A percentile compares a stretch with the other conserved stretches of the same genome.
phyloP scores from a whole-genome alignment of 1,140 invertebrate species.

The Diorhabda sublineata region DNA sequence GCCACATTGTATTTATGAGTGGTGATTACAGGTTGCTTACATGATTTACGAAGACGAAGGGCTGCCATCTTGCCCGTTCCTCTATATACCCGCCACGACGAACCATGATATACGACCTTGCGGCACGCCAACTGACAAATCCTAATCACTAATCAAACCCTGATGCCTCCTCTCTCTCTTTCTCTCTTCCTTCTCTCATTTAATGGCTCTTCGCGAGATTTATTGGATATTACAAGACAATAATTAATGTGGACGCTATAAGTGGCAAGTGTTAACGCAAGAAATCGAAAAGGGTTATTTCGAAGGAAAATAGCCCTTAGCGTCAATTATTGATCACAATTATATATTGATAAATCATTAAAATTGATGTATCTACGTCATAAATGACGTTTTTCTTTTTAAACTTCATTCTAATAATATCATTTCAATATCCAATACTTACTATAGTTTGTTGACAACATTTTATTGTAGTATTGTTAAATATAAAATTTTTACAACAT shows the following conservation, averaged over 20 bases:
- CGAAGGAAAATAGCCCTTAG: too few relatives aligned
- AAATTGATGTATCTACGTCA: too few relatives aligned
- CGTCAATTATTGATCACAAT: too few relatives aligned
- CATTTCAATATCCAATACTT: too few relatives aligned
- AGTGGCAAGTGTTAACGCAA: too few relatives aligned
- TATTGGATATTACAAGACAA: constrained; percentile 18
- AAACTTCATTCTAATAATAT: too few relatives aligned
- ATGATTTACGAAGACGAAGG: constrained; percentile 39
- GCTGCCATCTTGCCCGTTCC: constrained; percentile 36
- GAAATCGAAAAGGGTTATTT: too few relatives aligned
- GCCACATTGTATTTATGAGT: constrained; percentile 39
- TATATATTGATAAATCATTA: too few relatives aligned
- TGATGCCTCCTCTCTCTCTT: neutral
- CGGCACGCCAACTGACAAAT: constrained; percentile 43
- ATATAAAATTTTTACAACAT: too few relatives aligned
- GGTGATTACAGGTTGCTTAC: constrained; percentile 42
- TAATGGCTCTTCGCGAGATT: constrained; percentile 20
- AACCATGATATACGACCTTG: constrained; percentile 37
- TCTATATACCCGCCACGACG: neutral
- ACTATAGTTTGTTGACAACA: too few relatives aligned
- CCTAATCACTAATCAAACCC: constrained; percentile 35
- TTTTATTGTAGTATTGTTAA: too few relatives aligned
- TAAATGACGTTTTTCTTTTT: too few relatives aligned
- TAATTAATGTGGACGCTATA: neutral
- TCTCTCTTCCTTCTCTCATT: constrained; percentile 1